Evolutionary conservation across 2,113 vertebrate species (phyloP).

Genomic region (Solea senegalensis): DNA sequence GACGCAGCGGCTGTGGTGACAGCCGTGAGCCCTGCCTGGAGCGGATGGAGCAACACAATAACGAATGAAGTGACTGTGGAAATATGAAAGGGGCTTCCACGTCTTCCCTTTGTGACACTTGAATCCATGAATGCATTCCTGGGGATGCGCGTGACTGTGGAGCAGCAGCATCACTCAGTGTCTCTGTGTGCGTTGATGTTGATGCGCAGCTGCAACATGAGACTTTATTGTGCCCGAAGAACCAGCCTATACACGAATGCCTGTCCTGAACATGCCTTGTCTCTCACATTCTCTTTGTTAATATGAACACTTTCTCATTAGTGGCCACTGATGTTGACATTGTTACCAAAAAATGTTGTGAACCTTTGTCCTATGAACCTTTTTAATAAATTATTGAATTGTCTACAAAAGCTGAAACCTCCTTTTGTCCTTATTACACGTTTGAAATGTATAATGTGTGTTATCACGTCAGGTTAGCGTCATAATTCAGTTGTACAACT

Average conservation of each 20-base stretch:
- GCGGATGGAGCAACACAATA: constrained; percentile 5
- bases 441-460: not conserved
- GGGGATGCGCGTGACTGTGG: constrained; percentile 53
- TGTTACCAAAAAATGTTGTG: constrained; percentile 43
- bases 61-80: constrained; percentile 6
- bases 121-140: constrained; percentile 43
- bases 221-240: constrained; percentile 45
- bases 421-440: constrained; percentile 36
- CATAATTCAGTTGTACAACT: not conserved
- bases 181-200: not conserved
- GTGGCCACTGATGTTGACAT: constrained; percentile 62
- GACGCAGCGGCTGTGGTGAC: constrained; percentile 1
- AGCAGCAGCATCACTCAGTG: constrained; percentile 26
- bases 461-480: not conserved
- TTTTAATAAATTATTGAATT: constrained; percentile 79
- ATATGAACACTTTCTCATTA: constrained; percentile 41
- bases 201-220: constrained; percentile 44
- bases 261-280: constrained; percentile 74
- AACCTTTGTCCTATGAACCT: constrained; percentile 38
- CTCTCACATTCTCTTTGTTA: constrained; percentile 48
- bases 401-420: constrained; percentile 10
- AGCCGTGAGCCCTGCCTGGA: constrained; percentile 13
- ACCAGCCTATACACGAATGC: constrained; percentile 53
- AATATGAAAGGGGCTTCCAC: constrained; percentile 23
- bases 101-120: constrained; percentile 42